phyloP scores from a whole-genome alignment of 2,113 vertebrate genomes.

The Catharus minimus region DNA sequence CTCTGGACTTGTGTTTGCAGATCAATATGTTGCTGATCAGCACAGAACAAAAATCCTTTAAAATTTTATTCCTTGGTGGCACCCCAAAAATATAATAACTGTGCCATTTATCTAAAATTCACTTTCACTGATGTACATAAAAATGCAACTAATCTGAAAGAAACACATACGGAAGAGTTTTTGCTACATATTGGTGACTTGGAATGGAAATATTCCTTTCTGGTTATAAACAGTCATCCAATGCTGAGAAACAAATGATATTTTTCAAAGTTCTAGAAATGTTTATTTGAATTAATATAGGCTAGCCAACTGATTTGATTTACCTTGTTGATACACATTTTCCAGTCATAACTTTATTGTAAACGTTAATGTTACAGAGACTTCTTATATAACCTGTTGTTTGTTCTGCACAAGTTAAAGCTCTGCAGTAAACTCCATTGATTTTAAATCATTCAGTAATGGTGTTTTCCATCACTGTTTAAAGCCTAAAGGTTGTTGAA shows the following conservation, averaged over 20 bases:
- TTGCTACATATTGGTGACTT: neutral
- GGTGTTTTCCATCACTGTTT: neutral
- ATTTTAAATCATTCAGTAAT: conserved; percentile 4
- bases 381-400: neutral
- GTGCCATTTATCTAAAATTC: neutral
- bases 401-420: neutral
- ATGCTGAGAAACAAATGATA: neutral
- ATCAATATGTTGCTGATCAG: neutral
- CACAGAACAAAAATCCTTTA: neutral
- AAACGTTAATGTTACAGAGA: neutral
- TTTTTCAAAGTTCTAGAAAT: neutral
- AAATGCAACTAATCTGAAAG: neutral
- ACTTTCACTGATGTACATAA: fast-evolving
- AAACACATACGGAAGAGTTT: neutral
- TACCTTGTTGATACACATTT: neutral
- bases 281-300: neutral
- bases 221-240: fast-evolving
- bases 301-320: neutral
- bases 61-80: neutral
- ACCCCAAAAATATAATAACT: neutral
- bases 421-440: neutral
- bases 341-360: neutral
- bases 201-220: neutral
- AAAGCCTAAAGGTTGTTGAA: neutral
- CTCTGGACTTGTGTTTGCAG: neutral